Evolutionary conservation across 2,888 invertebrate species (phyloP), one percentile per base, ranked within the genome.

Genomic region (Microctonus brassicae): DNA sequence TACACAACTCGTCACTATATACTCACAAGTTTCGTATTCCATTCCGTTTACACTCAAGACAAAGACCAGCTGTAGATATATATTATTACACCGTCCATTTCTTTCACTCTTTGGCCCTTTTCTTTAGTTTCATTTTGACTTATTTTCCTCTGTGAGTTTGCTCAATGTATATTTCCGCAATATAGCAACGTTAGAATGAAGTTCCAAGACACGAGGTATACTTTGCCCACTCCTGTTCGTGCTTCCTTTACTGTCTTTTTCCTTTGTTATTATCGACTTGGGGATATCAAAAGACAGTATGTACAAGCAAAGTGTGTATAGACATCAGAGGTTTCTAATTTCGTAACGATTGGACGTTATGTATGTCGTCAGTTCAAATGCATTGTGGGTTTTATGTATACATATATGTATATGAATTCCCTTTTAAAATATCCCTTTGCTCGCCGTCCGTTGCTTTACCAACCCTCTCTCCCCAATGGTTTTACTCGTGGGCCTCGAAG

Each of bases 291-390:
- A 65, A 55, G 62, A 69, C 39, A 64, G 67, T n/a, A n/a, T 67
- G 57, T 29, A n/a, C n/a, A n/a, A n/a, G 33, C 52, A 36, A 20
- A 13, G 22, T 17, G 52, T 22, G 61, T n/a, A 26, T 53, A 13
- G 7, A 47, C 36, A 47, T 39, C 47, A 26, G 60, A 65, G 63
- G 36, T 71, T 73, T 76, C 75, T 76, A 76, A 76, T 76, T 75
- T 75, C 58, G 42, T 63, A 64, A 42, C 22, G 47, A n/a, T n/a
- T n/a, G n/a, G n/a, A n/a, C n/a, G n/a, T n/a, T n/a, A n/a, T n/a
- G n/a, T n/a, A n/a, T n/a, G n/a, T n/a, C n/a, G 22, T 7, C 20
- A 10, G 61, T 68, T 34, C 61, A 60, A 68, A 52, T 61, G 33
- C 62, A 72, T 33, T 52, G 74, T n/a, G n/a, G n/a, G n/a, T n/a